These are phyloP conservation scores for Tokudaia muenninki DNA, from an alignment of 2,797 vertebrate genomes.

Conservation along the genomic window DNA sequence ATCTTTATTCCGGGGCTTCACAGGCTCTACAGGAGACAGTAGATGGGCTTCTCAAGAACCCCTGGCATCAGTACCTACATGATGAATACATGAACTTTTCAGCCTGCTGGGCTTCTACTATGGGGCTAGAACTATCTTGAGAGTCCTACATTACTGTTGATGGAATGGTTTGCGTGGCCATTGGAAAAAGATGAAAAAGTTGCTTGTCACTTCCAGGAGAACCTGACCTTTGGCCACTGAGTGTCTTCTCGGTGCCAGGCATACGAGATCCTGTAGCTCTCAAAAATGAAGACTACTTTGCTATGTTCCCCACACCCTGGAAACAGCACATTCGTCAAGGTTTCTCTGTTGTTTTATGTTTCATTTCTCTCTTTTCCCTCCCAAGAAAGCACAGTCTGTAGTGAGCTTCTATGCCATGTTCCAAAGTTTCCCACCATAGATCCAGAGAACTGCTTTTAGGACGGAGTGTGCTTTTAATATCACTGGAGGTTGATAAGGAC, in stretches of 20 bases:
- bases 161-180: neutral
- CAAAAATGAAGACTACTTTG: slow-evolving; percentile 38
- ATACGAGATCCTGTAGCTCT: neutral
- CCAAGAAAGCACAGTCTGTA: slow-evolving; percentile 55
- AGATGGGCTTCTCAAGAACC: neutral
- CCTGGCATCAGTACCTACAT: neutral
- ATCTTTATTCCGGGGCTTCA: slow-evolving; percentile 17
- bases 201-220: slow-evolving; percentile 10
- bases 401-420: neutral
- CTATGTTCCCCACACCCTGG: neutral
- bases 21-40: neutral
- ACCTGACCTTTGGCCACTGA: neutral
- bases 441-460: slow-evolving; percentile 29
- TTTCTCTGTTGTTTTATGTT: neutral
- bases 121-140: neutral
- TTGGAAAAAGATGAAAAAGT: neutral
- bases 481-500: slow-evolving; percentile 20
- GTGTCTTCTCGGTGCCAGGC: neutral
- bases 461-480: neutral
- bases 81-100: neutral
- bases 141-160: neutral
- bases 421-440: slow-evolving; percentile 40
- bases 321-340: slow-evolving; percentile 41
- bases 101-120: neutral
- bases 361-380: neutral